phyloP scores from a whole-genome alignment of 2,888 invertebrate species.

The Teleogryllus oceanicus region DNA sequence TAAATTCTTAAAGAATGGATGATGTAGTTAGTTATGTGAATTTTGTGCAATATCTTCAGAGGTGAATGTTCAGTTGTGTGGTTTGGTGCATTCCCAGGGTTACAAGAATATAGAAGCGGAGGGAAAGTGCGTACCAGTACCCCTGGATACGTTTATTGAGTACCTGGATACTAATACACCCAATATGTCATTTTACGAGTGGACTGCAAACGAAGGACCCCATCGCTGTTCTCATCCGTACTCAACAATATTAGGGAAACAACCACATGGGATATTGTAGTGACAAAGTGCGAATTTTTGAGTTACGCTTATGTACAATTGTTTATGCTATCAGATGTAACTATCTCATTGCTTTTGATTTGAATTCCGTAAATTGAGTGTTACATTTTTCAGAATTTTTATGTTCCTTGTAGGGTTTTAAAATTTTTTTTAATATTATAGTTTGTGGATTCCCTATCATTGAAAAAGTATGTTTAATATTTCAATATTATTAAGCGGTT shows the following conservation, averaged over 20 bases:
- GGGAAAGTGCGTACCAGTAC: not conserved
- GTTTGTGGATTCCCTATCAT: not conserved
- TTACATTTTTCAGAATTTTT: slow-evolving; percentile 4
- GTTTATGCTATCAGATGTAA: not conserved
- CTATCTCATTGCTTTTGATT: not conserved
- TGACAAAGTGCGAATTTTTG: not conserved
- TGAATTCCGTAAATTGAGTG: not conserved
- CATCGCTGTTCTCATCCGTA: not conserved
- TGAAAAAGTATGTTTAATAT: too few species aligned
- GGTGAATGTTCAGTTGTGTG: not conserved
- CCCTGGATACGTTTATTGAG: not conserved
- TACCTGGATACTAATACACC: not conserved
- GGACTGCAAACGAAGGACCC: too few species aligned
- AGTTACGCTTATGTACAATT: slow-evolving; percentile 11
- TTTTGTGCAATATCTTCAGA: slow-evolving; percentile 4
- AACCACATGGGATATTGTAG: not conserved
- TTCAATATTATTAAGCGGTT: too few species aligned
- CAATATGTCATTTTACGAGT: too few species aligned
- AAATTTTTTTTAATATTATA: not conserved
- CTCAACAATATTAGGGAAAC: not conserved
- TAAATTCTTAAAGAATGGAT: not conserved
- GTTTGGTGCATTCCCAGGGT: not conserved
- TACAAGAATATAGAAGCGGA: not conserved
- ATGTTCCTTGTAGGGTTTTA: not conserved
- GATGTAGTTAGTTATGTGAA: slow-evolving; percentile 8